Base-by-base conservation (phyloP, 1,140 invertebrate species). In the Aethina tumida region DNA sequence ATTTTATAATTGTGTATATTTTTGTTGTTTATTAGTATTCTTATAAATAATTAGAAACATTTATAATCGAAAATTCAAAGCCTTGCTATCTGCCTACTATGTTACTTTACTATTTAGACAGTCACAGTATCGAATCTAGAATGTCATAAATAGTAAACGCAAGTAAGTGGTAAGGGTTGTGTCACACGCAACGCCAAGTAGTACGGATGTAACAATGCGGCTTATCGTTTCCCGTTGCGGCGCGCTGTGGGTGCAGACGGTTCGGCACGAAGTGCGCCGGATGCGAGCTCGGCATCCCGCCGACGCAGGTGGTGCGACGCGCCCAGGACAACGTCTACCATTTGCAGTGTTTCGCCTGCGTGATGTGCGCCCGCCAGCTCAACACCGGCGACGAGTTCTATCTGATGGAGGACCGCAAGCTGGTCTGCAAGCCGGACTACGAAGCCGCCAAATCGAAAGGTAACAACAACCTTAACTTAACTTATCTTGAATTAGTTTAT, bases 321-420 rank as follows among this genome's bases (percentile, higher is more conserved):
- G 92, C 91, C 19, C 85, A 94, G 61, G 82, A 95, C 53, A 81
- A 94, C 67, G 92, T 97, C 29, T 99, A 96, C 68, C 96, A 99
- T 63, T 76, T 98, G 34, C 83, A 92, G 50, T 99, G 96, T 67
- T 98, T 98, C 69, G 81, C 85, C 3, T 99, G 96, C 63, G 82
- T 88, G 46, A 84, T 97, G 56, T 99, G 96, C 65, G 84, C 86
- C 9, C 71, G 93, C 42, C 89, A 93, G 50, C 76, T 99, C 31
- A 93, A 94, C 60, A 98, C 95, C 2, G 95, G 92, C 1, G 95
- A 98, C 62, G 92, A 98, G 60, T 95, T 96, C 65, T 97, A 98
- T 62, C 79, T 98, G 20, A 92, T 97, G 82, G 94, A 98, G 60
- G 92, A 97, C 66, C 79, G 89, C 40, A 97, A 94, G 65, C 77